Conservation (phyloP, 2,797 vertebrate genomes). For the Gallinago stenura region DNA sequence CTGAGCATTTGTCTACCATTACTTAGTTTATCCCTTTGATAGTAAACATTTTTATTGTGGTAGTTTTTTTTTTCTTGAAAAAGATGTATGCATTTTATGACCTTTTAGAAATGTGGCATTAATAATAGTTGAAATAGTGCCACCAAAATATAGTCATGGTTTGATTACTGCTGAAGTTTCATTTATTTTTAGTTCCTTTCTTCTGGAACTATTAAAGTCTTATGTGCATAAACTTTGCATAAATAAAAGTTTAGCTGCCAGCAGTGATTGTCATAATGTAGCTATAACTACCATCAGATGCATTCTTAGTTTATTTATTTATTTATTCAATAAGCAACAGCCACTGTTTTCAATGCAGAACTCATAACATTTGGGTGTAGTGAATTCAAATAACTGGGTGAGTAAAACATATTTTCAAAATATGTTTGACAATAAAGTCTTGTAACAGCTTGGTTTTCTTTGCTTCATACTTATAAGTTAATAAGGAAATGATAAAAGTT, state of each 20-base stretch:
- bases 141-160: neutral
- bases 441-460: neutral
- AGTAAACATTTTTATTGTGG: neutral
- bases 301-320: neutral
- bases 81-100: neutral
- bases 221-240: conserved; percentile 20
- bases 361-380: neutral
- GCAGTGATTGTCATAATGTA: conserved; percentile 4
- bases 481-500: neutral
- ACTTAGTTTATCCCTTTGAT: neutral
- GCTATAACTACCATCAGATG: conserved; percentile 1
- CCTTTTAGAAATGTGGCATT: neutral
- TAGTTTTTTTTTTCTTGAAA: neutral
- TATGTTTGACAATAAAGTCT: neutral
- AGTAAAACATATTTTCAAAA: neutral
- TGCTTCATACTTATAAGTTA: neutral
- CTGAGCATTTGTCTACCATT: neutral
- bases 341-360: neutral
- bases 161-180: conserved; percentile 14
- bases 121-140: conserved; percentile 6
- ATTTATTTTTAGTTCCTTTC: conserved; percentile 43
- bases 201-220: conserved; percentile 5
- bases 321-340: neutral
- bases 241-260: conserved; percentile 37
- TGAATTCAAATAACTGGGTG: neutral